Evolutionary conservation across 2,797 vertebrate species (phyloP).

Genomic region (Synanceia verrucosa): DNA sequence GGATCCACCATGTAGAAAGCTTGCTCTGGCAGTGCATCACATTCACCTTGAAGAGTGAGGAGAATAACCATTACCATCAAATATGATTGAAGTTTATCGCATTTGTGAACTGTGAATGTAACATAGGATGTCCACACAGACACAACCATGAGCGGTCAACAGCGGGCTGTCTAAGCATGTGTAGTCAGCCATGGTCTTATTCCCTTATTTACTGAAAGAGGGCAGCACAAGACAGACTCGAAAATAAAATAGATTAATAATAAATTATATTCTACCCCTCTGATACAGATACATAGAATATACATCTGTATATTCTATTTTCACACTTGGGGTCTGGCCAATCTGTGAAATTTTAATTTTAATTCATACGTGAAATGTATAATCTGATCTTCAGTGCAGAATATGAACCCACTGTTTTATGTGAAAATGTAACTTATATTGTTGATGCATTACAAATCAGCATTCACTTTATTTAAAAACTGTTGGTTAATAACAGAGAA

Average conservation of each 20-base stretch:
- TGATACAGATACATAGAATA: neutral
- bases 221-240: slow-evolving; percentile 23
- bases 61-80: neutral
- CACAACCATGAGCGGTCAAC: neutral
- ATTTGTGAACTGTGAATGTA: slow-evolving; percentile 65
- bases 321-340: neutral
- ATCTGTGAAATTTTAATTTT: neutral
- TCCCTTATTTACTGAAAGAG: neutral
- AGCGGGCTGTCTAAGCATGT: slow-evolving; percentile 31
- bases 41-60: slow-evolving; percentile 81
- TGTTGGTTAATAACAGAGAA: no score
- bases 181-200: neutral
- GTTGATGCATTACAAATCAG: neutral
- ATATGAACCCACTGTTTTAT: neutral
- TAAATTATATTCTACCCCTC: neutral
- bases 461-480: neutral
- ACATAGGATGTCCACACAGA: neutral
- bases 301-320: neutral
- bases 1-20: slow-evolving; percentile 95
- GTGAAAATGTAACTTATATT: neutral
- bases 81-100: neutral
- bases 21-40: slow-evolving; percentile 90
- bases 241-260: no score
- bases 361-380: neutral
- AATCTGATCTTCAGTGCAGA: neutral